Percentiles rank a stretch among this genome's conserved stretches.
phyloP scores from a whole-genome alignment of 2,113 vertebrate genomes.

The Prietella phreatophila region DNA sequence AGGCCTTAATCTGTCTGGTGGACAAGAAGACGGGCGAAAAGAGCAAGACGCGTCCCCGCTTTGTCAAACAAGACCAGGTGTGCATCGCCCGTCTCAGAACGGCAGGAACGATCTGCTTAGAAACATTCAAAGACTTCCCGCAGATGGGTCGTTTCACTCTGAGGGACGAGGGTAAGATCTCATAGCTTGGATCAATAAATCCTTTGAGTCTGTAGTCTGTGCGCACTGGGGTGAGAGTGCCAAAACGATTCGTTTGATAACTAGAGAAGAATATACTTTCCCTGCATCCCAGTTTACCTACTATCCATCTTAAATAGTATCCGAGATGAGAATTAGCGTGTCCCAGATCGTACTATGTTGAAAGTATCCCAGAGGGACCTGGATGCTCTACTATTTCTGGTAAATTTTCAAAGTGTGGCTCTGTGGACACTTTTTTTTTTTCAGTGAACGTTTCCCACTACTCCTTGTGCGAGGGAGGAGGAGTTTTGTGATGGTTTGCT shows the following conservation, averaged over 20 bases:
- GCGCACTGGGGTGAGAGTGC: no score
- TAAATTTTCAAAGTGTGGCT: no score
- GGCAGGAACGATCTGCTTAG: slow-evolving; percentile 96
- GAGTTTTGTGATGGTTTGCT: no score
- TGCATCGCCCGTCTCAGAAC: slow-evolving; percentile 94
- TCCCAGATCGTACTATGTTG: no score
- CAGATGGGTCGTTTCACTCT: slow-evolving; percentile 99
- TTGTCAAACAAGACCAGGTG: slow-evolving; percentile 99
- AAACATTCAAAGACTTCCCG: slow-evolving; percentile 99
- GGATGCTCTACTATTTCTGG: no score
- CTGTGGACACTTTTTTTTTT: no score
- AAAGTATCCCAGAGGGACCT: no score
- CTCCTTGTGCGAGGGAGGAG: no score
- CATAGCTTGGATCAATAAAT: background rate
- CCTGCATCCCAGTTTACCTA: no score
- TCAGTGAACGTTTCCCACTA: no score
- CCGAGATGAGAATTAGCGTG: no score
- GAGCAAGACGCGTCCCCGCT: slow-evolving; percentile 95
- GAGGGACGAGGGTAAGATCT: slow-evolving; percentile 89
- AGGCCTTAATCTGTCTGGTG: slow-evolving; percentile 99
- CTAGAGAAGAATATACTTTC: background rate
- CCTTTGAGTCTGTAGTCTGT: background rate
- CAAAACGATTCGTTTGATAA: background rate
- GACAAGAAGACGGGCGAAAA: slow-evolving; percentile 99
- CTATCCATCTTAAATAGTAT: no score